These are phyloP conservation scores for Hormiphora californensis DNA, from an alignment of 37 sponge, comb jelly and placozoan genomes.

Conservation along the genomic window DNA sequence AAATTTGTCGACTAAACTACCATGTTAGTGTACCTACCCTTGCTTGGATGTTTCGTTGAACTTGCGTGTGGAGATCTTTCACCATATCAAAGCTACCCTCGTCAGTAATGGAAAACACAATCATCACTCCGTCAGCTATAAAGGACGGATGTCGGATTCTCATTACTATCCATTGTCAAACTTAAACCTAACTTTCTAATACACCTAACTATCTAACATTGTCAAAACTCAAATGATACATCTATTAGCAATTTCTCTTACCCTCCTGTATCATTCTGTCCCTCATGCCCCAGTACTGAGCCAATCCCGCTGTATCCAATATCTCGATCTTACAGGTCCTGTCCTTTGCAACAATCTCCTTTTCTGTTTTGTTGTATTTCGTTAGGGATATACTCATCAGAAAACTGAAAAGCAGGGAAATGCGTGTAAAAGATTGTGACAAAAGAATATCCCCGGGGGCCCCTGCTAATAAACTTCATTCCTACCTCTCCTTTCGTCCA, in stretches of 20 bases:
- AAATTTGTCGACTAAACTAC: too few species aligned
- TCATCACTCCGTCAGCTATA: slow-evolving; percentile 48
- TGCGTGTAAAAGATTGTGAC: background rate
- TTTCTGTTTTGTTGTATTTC: slow-evolving; percentile 4
- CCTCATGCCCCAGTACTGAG: slow-evolving; percentile 50
- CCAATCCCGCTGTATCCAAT: slow-evolving; percentile 28
- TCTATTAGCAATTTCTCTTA: background rate
- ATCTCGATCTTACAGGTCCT: slow-evolving; percentile 22
- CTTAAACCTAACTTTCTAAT: background rate
- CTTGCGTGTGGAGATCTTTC: slow-evolving; percentile 31
- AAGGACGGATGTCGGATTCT: background rate
- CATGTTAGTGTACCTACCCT: background rate
- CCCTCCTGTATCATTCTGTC: background rate
- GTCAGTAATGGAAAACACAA: slow-evolving; percentile 50
- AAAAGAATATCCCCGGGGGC: background rate
- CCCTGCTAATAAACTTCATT: too few species aligned
- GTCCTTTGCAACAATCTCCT: slow-evolving; percentile 5
- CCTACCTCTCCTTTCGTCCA: slow-evolving; percentile 37
- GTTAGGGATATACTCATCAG: slow-evolving; percentile 51
- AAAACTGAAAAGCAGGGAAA: slow-evolving; percentile 30
- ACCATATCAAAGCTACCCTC: slow-evolving; percentile 47
- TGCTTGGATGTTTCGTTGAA: background rate
- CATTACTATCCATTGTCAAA: background rate
- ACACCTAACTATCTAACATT: background rate
- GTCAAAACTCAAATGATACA: background rate